Evolutionary conservation across 2,888 invertebrate species (phyloP), one percentile per base, ranked within the genome.

Genomic region (Chrysolina oricalcia): DNA sequence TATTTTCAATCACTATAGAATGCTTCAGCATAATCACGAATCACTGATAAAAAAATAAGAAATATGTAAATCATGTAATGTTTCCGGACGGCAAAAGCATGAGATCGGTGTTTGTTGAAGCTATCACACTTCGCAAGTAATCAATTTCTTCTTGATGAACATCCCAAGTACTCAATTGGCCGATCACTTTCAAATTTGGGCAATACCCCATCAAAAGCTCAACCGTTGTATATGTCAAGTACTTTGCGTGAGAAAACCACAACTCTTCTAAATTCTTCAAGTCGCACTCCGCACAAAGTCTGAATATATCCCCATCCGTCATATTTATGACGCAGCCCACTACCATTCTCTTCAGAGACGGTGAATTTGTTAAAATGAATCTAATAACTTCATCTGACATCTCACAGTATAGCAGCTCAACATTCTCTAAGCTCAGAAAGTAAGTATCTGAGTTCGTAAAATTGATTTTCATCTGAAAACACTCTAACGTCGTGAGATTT

Each of bases 241-340:
- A 91, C 10, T 92, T 92, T 0, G 94, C 94, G 83, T 92, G 90
- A 1, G 93, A 93, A 80, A 94, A 92, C 93, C 93, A 93, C 73
- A 94, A 89, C 74, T 92, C 92, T 88, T 94, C 93, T 56, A 94
- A 88, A 75, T 90, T 87, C 43, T 90, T 89, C 83, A 94, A 93
- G 80, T 92, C 91, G 85, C 92, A 90, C 67, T 93, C 92, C 19
- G 92, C 91, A 79, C 93, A 90, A 85, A 94, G 90, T 84, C 93
- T 92, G 88, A 81, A 91, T 84, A 94, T 90, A 86, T 94, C 94
- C 73, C 92, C 92, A 85, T 94, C 94, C 72, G 91, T 92, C 83
- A 94, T 89, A 76, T 91, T 91, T 15, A 94, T 90, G 81, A 91
- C 91, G 83, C 93, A 93, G 0, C 93, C 93, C 1, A 94, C 92